Evolutionary conservation across 2,797 vertebrate species (phyloP).

Genomic region (Sebastes itinus): DNA sequence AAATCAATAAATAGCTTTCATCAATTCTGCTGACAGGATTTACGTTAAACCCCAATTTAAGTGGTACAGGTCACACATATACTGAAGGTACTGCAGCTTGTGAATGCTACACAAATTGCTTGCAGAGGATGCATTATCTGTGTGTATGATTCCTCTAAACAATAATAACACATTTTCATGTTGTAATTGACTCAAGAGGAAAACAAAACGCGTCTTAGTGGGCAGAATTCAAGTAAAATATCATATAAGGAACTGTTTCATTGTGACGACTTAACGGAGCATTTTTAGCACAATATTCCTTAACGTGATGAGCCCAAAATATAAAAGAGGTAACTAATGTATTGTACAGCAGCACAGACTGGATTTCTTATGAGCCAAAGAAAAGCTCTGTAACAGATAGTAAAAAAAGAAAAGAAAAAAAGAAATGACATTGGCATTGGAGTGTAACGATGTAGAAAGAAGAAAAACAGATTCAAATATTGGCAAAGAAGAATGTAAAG

Average conservation of each 20-base stretch:
- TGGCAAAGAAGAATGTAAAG: conserved; percentile 61
- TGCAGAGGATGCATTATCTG: conserved; percentile 24
- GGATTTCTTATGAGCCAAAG: conserved; percentile 51
- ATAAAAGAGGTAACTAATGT: conserved; percentile 80
- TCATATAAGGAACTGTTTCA: conserved; percentile 20
- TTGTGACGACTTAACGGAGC: conserved; percentile 36
- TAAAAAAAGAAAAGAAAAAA: conserved; percentile 10
- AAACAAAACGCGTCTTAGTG: conserved; percentile 32
- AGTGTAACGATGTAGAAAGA: conserved; percentile 39
- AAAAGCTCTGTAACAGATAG: conserved; percentile 53
- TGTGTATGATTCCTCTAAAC: conserved; percentile 9
- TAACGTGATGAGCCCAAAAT: conserved; percentile 49
- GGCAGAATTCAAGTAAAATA: conserved; percentile 69
- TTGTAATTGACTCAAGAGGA: conserved; percentile 13
- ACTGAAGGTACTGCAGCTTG: conserved; percentile 52
- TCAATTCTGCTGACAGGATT: conserved; percentile 21
- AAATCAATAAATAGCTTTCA: conserved; percentile 21
- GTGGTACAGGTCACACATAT: conserved; percentile 35
- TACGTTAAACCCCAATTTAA: conserved; percentile 20
- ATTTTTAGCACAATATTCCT: conserved; percentile 45
- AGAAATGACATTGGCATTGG: conserved; percentile 56
- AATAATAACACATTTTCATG: conserved; percentile 5
- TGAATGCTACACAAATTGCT: conserved; percentile 62
- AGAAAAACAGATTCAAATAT: conserved; percentile 15
- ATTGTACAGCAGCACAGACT: conserved; percentile 80